These are phyloP conservation scores for Gymnocheta viridis DNA, from an alignment of 2,888 invertebrate genomes.

Conservation along the genomic window DNA sequence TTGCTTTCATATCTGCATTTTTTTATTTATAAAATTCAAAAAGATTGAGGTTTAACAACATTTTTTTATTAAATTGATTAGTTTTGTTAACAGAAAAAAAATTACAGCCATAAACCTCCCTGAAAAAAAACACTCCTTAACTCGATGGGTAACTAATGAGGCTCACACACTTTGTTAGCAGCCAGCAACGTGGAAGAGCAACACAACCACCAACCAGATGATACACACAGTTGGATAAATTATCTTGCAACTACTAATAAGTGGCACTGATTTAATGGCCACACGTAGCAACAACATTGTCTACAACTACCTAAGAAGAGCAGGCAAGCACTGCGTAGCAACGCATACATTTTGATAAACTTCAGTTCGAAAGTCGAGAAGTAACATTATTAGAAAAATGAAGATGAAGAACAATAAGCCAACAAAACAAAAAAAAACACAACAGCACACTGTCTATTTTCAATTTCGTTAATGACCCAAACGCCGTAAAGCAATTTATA, in stretches of 20 bases:
- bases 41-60: constrained; percentile 26
- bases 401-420: constrained; percentile 51
- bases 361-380: constrained; percentile 48
- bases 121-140: constrained; percentile 49
- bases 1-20: constrained; percentile 15
- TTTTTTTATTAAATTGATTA: constrained; percentile 66
- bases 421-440: constrained; percentile 28
- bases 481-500: constrained; percentile 80
- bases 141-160: constrained; percentile 65
- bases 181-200: not conserved
- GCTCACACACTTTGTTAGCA: constrained; percentile 50
- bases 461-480: constrained; percentile 81
- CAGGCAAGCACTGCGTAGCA: constrained; percentile 55
- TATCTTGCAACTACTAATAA: constrained; percentile 75
- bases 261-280: constrained; percentile 73
- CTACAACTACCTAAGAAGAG: constrained; percentile 68
- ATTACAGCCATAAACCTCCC: constrained; percentile 18
- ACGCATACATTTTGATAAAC: constrained; percentile 52
- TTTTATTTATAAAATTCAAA: not conserved
- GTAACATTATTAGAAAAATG: constrained; percentile 52
- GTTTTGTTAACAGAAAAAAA: constrained; percentile 34
- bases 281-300: constrained; percentile 76
- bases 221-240: constrained; percentile 62
- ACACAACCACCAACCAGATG: constrained; percentile 31
- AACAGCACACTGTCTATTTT: constrained; percentile 76